Evolutionary conservation across 2,888 invertebrate species (phyloP).

Genomic region (Dioctria rufipes): DNA sequence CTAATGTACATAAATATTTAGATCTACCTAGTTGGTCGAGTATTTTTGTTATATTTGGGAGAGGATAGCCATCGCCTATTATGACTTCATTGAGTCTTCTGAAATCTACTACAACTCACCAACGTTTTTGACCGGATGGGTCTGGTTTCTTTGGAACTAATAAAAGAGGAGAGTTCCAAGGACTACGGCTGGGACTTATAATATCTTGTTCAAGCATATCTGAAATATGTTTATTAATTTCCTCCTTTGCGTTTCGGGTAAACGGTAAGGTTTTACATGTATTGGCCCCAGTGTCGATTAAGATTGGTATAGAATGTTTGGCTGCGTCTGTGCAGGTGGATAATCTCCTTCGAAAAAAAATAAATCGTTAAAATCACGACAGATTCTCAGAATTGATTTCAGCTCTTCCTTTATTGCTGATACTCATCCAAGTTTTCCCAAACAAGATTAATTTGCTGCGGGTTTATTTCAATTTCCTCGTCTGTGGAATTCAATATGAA

Average conservation of each 20-base stretch:
- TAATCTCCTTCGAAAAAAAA: constrained; percentile 61
- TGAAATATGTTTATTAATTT: constrained; percentile 60
- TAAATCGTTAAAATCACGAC: constrained; percentile 60
- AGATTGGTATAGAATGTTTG: background rate
- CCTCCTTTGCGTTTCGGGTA: constrained; percentile 48
- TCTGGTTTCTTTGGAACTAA: constrained; percentile 65
- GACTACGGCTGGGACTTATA: constrained; percentile 62
- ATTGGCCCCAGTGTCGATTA: constrained; percentile 28
- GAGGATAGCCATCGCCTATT: constrained; percentile 64
- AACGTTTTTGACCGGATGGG: constrained; percentile 61
- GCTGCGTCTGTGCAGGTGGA: constrained; percentile 62
- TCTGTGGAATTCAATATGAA: no score
- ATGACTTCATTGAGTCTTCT: constrained; percentile 66
- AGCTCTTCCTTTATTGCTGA: no score
- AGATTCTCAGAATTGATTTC: constrained; percentile 60
- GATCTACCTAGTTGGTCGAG: constrained; percentile 65
- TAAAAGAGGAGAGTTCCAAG: constrained; percentile 61
- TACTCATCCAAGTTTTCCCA: no score
- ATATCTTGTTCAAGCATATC: constrained; percentile 63
- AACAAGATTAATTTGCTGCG: no score
- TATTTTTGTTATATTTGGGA: constrained; percentile 66
- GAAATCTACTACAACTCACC: constrained; percentile 66
- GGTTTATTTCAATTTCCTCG: no score
- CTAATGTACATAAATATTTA: constrained; percentile 66
- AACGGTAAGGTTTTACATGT: constrained; percentile 49